Percentiles rank a stretch among this genome's conserved stretches.
phyloP scores from a whole-genome alignment of 1,140 invertebrate genomes.

The Panagrolaimus sp. region DNA sequence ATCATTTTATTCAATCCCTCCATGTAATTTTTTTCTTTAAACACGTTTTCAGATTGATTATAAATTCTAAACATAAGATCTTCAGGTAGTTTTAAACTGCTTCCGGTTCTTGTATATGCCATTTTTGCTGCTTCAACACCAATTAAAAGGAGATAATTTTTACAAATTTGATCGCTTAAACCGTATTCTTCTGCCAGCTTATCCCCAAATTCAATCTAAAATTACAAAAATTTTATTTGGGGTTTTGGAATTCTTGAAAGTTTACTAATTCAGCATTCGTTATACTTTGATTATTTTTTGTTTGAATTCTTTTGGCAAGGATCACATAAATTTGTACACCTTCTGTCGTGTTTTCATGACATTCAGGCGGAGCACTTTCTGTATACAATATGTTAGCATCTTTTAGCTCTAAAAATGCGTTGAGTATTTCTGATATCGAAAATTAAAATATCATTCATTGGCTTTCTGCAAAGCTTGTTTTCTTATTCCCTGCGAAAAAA shows the following conservation, averaged over 20 bases:
- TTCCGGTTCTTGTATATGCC: conserved; percentile 50
- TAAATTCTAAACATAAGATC: conserved; percentile 47
- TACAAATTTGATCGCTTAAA: conserved; percentile 30
- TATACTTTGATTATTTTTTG: conserved; percentile 41
- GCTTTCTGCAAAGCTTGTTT: too few species aligned
- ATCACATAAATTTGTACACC: conserved; percentile 41
- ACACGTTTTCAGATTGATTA: conserved; percentile 41
- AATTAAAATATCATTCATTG: too few species aligned
- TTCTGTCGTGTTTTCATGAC: conserved; percentile 41
- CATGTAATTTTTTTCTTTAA: conserved; percentile 51
- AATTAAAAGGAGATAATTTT: conserved; percentile 48
- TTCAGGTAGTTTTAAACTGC: conserved; percentile 38
- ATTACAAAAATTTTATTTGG: background rate
- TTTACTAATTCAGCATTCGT: conserved; percentile 43
- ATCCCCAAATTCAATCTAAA: conserved; percentile 47
- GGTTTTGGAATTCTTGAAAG: background rate
- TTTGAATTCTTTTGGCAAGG: conserved; percentile 44
- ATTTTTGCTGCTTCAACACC: conserved; percentile 49
- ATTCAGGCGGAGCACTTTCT: conserved; percentile 39
- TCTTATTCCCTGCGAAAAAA: too few species aligned
- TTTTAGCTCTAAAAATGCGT: conserved; percentile 30
- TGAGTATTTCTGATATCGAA: conserved; percentile 12
- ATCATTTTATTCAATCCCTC: conserved; percentile 50
- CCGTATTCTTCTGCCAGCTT: conserved; percentile 40
- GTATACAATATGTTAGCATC: conserved; percentile 40